A percentile compares a stretch with the other conserved stretches of the same genome.
Evolutionary conservation across 2,797 vertebrate species (phyloP).

Genomic region (Amniataba percoides): DNA sequence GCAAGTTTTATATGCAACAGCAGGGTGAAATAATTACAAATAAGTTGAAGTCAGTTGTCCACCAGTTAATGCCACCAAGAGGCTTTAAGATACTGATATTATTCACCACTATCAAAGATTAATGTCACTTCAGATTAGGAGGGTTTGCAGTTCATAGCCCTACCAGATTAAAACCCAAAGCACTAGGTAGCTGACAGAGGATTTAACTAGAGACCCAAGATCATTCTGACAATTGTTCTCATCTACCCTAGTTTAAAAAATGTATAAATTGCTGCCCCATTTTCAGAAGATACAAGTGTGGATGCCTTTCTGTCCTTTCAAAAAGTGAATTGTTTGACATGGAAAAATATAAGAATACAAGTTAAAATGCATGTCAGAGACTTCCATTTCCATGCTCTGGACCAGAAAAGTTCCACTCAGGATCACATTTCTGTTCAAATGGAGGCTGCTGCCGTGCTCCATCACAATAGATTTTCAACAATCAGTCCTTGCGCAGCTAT

Average conservation of each 20-base stretch:
- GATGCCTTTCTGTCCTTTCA: constrained; percentile 62
- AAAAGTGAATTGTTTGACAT: constrained; percentile 29
- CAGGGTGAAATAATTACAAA: neutral
- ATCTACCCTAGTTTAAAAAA: neutral
- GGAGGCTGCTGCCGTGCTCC: neutral
- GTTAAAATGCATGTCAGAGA: constrained; percentile 66
- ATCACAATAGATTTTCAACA: neutral
- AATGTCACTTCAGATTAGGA: neutral
- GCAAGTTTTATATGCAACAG: neutral
- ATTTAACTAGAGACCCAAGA: neutral
- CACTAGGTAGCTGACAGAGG: neutral
- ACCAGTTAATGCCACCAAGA: neutral
- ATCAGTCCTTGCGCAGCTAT: constrained; percentile 12
- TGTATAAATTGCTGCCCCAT: neutral
- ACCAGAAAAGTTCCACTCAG: neutral
- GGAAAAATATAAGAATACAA: constrained; percentile 48
- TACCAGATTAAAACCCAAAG: neutral
- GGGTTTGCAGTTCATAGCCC: neutral
- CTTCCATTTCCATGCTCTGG: constrained; percentile 59
- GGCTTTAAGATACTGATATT: constrained; percentile 4
- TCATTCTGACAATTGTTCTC: neutral
- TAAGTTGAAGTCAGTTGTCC: neutral
- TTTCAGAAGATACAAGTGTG: constrained; percentile 48
- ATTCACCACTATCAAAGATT: neutral
- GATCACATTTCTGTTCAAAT: constrained; percentile 2